These are phyloP conservation scores for Neotoma lepida DNA, from an alignment of 2,113 vertebrate genomes.

Conservation along the genomic window DNA sequence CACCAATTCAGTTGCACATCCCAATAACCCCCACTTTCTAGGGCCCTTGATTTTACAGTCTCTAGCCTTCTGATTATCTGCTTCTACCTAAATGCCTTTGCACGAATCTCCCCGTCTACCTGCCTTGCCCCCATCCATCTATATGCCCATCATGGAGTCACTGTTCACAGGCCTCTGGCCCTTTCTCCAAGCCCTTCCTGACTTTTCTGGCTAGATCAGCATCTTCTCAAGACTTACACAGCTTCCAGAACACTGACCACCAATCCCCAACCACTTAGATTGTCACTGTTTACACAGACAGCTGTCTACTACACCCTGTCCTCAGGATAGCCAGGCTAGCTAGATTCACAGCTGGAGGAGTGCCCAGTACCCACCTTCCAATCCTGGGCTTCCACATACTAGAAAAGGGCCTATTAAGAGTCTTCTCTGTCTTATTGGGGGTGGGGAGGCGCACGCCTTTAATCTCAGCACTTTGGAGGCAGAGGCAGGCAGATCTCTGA, in stretches of 20 bases:
- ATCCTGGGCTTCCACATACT: not conserved
- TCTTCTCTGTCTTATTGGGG: not conserved
- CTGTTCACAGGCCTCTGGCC: not conserved
- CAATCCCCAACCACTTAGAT: not conserved
- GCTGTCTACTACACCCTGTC: not conserved
- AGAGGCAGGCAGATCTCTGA: not conserved
- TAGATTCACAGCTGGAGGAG: not conserved
- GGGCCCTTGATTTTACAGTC: not conserved
- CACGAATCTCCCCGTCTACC: not conserved
- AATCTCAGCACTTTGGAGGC: not conserved
- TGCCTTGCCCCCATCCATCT: not conserved
- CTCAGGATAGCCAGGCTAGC: slow-evolving; percentile 6
- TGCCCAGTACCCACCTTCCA: not conserved
- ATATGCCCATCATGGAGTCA: not conserved
- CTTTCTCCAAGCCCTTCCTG: slow-evolving; percentile 7
- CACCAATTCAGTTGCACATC: not conserved
- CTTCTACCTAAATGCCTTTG: not conserved
- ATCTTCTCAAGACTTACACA: not conserved
- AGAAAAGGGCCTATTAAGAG: not conserved
- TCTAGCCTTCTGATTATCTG: not conserved
- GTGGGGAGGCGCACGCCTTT: not conserved
- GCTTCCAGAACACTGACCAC: not conserved
- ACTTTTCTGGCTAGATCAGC: not conserved
- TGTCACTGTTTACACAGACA: not conserved
- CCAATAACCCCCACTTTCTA: not conserved